Evolutionary conservation across 2,888 invertebrate genomes (phyloP).

Genomic region (Caenorhabditis imperialis): DNA sequence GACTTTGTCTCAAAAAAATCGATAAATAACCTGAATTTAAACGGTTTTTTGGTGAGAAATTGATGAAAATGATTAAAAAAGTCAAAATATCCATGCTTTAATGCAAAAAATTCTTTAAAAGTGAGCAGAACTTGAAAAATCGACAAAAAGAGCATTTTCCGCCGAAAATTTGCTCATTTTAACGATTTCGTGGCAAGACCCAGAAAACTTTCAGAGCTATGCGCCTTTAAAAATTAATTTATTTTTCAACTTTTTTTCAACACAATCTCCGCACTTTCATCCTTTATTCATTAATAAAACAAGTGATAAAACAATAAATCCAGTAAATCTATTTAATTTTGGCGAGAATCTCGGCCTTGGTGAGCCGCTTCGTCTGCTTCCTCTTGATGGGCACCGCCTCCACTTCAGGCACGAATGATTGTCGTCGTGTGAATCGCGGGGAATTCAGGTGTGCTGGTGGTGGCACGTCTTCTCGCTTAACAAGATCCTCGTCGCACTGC

Average conservation of each 20-base stretch:
- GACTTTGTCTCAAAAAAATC: background rate
- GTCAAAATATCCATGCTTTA: background rate
- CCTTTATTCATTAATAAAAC: slow-evolving; percentile 10
- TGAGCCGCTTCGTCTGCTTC: slow-evolving; percentile 25
- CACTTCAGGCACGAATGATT: slow-evolving; percentile 29
- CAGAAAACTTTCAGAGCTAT: no score
- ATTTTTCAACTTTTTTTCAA: background rate
- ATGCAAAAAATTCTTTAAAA: no score
- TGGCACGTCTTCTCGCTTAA: slow-evolving; percentile 11
- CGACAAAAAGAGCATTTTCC: no score
- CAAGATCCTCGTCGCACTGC: slow-evolving; percentile 44
- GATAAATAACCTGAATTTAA: no score
- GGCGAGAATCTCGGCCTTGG: slow-evolving; percentile 47
- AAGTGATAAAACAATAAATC: slow-evolving; percentile 1
- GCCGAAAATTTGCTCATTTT: no score
- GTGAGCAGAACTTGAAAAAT: no score
- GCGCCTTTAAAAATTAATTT: slow-evolving; percentile 2
- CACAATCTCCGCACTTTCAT: no score
- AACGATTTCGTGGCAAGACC: no score
- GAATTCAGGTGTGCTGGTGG: background rate
- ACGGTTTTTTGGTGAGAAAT: no score
- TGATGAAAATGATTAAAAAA: background rate
- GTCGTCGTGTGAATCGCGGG: background rate
- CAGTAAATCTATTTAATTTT: slow-evolving; percentile 38
- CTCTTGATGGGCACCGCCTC: slow-evolving; percentile 45